Conservation (phyloP, 2,888 invertebrate genomes). For the Drosophila subquinaria region DNA sequence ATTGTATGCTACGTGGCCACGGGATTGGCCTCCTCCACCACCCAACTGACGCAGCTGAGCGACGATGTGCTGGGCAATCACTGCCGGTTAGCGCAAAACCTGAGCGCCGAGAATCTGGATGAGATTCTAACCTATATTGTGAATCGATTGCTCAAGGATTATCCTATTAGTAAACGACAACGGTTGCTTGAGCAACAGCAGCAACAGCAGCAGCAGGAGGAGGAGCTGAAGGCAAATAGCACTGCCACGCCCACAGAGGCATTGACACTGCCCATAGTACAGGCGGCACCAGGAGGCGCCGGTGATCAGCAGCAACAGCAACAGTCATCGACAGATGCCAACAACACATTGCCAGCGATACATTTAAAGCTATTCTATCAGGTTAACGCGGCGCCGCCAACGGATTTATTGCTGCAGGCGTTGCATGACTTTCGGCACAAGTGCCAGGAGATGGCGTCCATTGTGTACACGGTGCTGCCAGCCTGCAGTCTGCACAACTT, state of each 20-base stretch:
- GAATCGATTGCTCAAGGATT: slow-evolving; percentile 86
- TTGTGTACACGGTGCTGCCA: slow-evolving; percentile 92
- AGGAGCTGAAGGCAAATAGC: not conserved
- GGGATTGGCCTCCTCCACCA: slow-evolving; percentile 86
- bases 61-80: slow-evolving; percentile 84
- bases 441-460: slow-evolving; percentile 86
- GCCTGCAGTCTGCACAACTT: slow-evolving; percentile 92
- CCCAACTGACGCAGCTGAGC: slow-evolving; percentile 85
- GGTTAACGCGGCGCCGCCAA: slow-evolving; percentile 87
- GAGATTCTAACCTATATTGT: slow-evolving; percentile 87
- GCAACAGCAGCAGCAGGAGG: not conserved
- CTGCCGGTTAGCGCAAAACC: slow-evolving; percentile 83
- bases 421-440: slow-evolving; percentile 86
- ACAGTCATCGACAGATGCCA: not conserved
- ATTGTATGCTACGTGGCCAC: slow-evolving; percentile 93
- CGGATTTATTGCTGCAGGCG: slow-evolving; percentile 85
- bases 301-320: slow-evolving; percentile 48
- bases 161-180: slow-evolving; percentile 79
- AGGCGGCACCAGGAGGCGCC: slow-evolving; percentile 41
- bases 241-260: slow-evolving; percentile 38
- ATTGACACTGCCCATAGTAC: slow-evolving; percentile 61
- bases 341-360: slow-evolving; percentile 87
- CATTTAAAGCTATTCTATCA: slow-evolving; percentile 92
- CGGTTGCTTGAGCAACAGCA: slow-evolving; percentile 30
- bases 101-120: slow-evolving; percentile 86